Evolutionary conservation across 2,113 vertebrate genomes (phyloP), one percentile per base, ranked within the genome.

Genomic region (Grantiella picta): DNA sequence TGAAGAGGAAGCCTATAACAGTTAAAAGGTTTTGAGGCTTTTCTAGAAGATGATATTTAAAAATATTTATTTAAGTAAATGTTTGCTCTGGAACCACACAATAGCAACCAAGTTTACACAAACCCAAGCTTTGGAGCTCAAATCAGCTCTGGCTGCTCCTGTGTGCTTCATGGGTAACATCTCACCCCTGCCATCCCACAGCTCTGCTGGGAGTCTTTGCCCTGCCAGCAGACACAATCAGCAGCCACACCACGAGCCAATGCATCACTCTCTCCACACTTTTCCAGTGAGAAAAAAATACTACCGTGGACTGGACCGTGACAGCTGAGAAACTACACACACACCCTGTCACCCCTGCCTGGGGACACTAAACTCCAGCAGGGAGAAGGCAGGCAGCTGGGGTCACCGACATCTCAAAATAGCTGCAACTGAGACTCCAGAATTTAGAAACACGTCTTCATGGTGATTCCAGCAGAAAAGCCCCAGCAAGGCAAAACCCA

Each of bases 371-470:
- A 85, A 66, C 68, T 77, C 50, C 76, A 89, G 63, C 45, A 56
- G 59, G 42, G 83, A 91, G 2, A 27, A 21, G 49, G 33, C 68
- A 88, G 42, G 50, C 75, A 88, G 68, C 68, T 27, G 44, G 52
- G 68, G 57, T 61, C 70, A 94, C 49, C 82, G 14, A 13, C 57
- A 49, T 64, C 82, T 65, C 81, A 95, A 95, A 94, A 96, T 61
- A 96, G 79, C 82, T 70, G 38, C 56, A 82, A 42, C 31, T 52
- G 23, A 94, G 66, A 72, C 66, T 65, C 11, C 53, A 80, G 70
- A 72, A 70, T 69, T 45, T 65, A 36, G 69, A 86, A 80, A 36
- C 54, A 73, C 68, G 86, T 80, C 75, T 57, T 68, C 12, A 0
- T 7, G 23, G 76, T 22, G 28, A 25, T 50, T 90, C 54, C 66